A percentile compares a stretch with the other conserved stretches of the same genome.
Conservation (phyloP, 2,888 invertebrate species). For the Scaptomyza reducta region DNA sequence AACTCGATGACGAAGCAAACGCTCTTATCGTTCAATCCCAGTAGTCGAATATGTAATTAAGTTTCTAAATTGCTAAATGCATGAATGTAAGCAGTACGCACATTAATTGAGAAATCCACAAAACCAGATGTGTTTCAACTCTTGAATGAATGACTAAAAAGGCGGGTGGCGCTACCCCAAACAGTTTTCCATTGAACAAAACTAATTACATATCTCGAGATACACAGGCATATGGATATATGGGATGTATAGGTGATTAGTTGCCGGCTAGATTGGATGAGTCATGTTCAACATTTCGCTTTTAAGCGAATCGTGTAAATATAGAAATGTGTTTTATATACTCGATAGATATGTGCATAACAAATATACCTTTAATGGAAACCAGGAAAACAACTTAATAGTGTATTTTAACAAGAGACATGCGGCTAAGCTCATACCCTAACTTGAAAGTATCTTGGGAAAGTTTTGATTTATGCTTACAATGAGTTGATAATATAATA, state of each 20-base stretch:
- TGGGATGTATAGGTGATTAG: constrained; percentile 11
- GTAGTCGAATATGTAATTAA: neutral
- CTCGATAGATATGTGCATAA: neutral
- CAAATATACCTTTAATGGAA: constrained; percentile 10
- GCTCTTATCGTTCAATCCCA: neutral
- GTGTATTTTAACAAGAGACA: constrained; percentile 5
- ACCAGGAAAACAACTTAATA: constrained; percentile 27
- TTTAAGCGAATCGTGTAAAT: constrained; percentile 52
- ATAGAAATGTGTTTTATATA: constrained; percentile 36
- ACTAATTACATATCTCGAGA: constrained; percentile 6
- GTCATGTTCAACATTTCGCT: constrained; percentile 52
- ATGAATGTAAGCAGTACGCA: constrained; percentile 15
- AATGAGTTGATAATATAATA: neutral
- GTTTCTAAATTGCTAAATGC: neutral
- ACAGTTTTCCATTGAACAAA: constrained; percentile 42
- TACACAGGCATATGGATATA: constrained; percentile 1
- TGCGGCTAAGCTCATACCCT: neutral
- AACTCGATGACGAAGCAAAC: neutral
- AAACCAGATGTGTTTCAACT: constrained; percentile 44
- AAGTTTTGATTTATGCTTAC: neutral
- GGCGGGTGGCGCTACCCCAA: neutral
- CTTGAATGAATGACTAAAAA: constrained; percentile 58
- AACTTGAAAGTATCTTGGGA: neutral
- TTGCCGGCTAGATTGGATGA: constrained; percentile 44
- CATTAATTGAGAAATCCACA: constrained; percentile 16